phyloP scores from a whole-genome alignment of 1,140 invertebrate species.

The Melanaphis sacchari region DNA sequence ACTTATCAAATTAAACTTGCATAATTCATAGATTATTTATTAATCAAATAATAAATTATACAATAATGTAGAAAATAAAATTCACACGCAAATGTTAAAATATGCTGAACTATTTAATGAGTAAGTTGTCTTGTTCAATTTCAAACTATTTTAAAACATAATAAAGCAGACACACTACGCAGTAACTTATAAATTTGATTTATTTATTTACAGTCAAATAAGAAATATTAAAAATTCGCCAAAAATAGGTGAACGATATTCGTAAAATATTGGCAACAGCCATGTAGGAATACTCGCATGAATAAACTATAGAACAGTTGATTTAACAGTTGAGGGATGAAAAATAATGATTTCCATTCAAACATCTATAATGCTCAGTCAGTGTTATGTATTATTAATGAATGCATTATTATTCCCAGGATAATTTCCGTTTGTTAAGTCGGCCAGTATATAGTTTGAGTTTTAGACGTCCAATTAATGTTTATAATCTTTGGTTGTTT shows the following conservation, averaged over 20 bases:
- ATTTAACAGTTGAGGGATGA: background rate
- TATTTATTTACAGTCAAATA: background rate
- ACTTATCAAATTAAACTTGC: background rate
- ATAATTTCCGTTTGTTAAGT: background rate
- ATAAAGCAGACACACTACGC: background rate
- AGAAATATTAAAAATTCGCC: too few species aligned
- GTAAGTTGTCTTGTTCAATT: background rate
- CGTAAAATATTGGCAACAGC: background rate
- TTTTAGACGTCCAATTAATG: conserved; percentile 20
- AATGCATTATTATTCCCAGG: background rate
- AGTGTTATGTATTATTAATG: background rate
- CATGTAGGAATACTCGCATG: background rate
- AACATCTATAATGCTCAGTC: background rate
- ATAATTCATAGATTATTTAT: background rate
- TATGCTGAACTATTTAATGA: background rate
- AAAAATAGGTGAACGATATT: background rate
- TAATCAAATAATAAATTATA: background rate
- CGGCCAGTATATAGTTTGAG: background rate
- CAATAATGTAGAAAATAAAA: background rate
- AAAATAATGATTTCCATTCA: conserved; percentile 17
- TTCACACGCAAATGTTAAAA: background rate
- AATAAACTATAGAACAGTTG: background rate
- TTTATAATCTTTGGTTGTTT: background rate
- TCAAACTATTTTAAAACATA: background rate
- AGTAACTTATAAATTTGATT: background rate